Evolutionary conservation across 2,888 invertebrate species (phyloP).

Genomic region (Eilema griseolum): DNA sequence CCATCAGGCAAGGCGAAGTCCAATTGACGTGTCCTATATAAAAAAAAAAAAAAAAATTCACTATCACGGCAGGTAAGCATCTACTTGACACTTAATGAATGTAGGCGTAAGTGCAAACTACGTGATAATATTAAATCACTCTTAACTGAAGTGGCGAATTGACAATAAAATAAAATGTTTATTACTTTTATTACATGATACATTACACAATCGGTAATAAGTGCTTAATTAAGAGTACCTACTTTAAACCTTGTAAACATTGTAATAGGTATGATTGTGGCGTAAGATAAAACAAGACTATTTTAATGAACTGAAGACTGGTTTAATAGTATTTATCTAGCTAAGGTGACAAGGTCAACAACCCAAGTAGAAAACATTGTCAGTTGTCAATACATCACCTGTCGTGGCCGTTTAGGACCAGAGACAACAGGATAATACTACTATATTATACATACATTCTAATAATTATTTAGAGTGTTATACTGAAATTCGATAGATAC

Average conservation of each 20-base stretch:
- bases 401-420: too few relatives aligned
- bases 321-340: not conserved
- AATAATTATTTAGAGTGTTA: too few relatives aligned
- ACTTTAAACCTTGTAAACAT: slow-evolving; percentile 2
- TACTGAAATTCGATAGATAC: too few relatives aligned
- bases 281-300: not conserved
- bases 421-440: too few relatives aligned
- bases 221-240: slow-evolving; percentile 30
- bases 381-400: not conserved
- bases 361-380: not conserved
- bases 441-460: too few relatives aligned
- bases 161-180: slow-evolving; percentile 57
- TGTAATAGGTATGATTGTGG: not conserved
- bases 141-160: slow-evolving; percentile 53
- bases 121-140: slow-evolving; percentile 54
- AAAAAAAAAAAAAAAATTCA: too few relatives aligned
- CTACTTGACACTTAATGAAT: slow-evolving; percentile 47
- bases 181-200: slow-evolving; percentile 37
- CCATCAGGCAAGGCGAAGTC: too few relatives aligned
- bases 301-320: not conserved
- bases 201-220: slow-evolving; percentile 48
- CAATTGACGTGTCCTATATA: too few relatives aligned
- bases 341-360: not conserved
- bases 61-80: slow-evolving; percentile 10
- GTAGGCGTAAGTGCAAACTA: slow-evolving; percentile 45